Evolutionary conservation across 2,888 invertebrate species (phyloP).

Genomic region (Dysmachus trigonus): DNA sequence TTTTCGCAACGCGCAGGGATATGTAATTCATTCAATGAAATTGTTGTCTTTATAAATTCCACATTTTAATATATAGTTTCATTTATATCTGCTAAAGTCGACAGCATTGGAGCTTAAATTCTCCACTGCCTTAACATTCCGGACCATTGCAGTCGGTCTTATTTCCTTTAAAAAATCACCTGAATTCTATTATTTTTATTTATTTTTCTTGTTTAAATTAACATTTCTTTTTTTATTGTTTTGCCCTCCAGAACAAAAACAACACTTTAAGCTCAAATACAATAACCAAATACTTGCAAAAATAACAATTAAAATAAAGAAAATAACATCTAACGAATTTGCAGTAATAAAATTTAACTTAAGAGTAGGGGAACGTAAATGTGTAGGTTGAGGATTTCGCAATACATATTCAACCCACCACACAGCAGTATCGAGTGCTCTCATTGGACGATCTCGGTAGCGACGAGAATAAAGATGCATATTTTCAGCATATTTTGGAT

Average conservation of each 20-base stretch:
- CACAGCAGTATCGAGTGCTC: slow-evolving; percentile 68
- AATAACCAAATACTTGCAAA: neutral
- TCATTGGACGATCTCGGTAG: slow-evolving; percentile 66
- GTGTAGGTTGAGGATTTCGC: slow-evolving; percentile 66
- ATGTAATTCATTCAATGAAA: too few species aligned
- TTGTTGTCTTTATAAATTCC: too few species aligned
- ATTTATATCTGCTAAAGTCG: too few species aligned
- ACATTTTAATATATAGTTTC: too few species aligned
- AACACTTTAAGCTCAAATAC: neutral
- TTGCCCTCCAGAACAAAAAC: neutral
- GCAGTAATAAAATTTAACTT: slow-evolving; percentile 64
- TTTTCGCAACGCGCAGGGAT: too few species aligned
- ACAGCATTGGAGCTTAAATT: too few species aligned
- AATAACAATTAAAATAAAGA: slow-evolving; percentile 3
- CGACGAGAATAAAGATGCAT: slow-evolving; percentile 62
- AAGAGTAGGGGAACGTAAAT: slow-evolving; percentile 63
- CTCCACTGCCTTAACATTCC: too few species aligned
- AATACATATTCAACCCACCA: slow-evolving; percentile 72
- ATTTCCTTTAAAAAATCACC: neutral
- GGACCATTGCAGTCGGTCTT: too few species aligned
- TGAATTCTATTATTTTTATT: neutral
- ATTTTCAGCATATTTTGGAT: slow-evolving; percentile 51
- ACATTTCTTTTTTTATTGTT: neutral
- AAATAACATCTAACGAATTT: slow-evolving; percentile 60
- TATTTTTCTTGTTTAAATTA: neutral